Conservation (phyloP, 2,797 vertebrate species). For the Stomatorhinus walkeri region DNA sequence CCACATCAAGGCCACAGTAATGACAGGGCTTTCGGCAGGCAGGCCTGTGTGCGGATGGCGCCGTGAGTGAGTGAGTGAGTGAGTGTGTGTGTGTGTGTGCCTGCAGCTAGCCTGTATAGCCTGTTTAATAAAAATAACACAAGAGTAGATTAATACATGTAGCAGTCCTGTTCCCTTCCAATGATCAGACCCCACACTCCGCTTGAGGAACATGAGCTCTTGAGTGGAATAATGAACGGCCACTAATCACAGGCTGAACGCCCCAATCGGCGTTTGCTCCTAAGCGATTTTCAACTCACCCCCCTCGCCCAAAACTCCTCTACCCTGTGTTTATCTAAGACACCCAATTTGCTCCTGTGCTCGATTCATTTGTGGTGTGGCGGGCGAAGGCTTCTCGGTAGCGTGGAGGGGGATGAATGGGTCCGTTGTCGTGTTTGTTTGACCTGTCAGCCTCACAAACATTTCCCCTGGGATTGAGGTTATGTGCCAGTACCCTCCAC, state of each 20-base stretch:
- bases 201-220: not conserved
- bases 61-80: conserved; percentile 20
- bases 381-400: not conserved
- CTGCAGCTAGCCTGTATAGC: not conserved
- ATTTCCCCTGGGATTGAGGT: not conserved
- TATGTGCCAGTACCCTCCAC: not conserved
- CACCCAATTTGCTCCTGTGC: not conserved
- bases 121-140: conserved; percentile 13
- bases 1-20: conserved; percentile 64
- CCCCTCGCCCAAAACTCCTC: not conserved
- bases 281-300: not conserved
- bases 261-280: not conserved
- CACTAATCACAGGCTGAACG: conserved; percentile 15
- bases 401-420: not conserved
- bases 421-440: not conserved
- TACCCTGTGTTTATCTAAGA: conserved; percentile 17
- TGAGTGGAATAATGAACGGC: not conserved
- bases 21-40: conserved; percentile 49
- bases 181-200: not conserved
- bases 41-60: not conserved
- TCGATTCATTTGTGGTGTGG: conserved; percentile 10
- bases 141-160: not conserved
- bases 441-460: conserved; percentile 1
- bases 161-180: not conserved
- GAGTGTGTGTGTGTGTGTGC: conserved; percentile 20